Evolutionary conservation across 1,140 invertebrate genomes (phyloP), one percentile per base, ranked within the genome.

Genomic region (Ceratina japonica): DNA sequence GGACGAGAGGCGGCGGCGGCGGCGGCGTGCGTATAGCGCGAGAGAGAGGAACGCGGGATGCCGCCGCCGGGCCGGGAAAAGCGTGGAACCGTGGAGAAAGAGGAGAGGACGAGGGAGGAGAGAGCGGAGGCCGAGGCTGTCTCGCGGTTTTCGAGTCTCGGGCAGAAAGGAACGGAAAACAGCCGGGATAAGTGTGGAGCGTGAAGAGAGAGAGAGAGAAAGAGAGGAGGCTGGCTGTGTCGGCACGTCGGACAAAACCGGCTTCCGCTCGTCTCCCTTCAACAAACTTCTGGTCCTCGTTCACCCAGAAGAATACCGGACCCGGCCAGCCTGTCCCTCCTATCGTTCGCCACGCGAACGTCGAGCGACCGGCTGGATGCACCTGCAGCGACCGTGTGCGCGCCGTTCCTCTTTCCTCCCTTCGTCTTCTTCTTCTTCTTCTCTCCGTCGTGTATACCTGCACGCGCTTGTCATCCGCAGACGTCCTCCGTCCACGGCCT

Each of bases 341-440:
- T 75, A 75, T 89, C 65, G 77, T 75, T 62, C 87, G 91, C 90
- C 91, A 91, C 90, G 90, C 90, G 91, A 90, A 88, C 89, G 88
- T 87, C 89, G 89, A 87, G 86, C 87, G 89, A 89, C 88, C 81
- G 64, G 79, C 75, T 84, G 80, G 86, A 81, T 89, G 88, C 88
- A 90, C 89, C 86, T 91, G 91, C 90, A 91, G 88, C 37, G 37
- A 44, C 37, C 37, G 86, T 88, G 77, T 87, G 75, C 82, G n/a
- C 54, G 54, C 3, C 54, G 15, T 84, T 82, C 84, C 75, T 85
- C 84, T 84, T 89, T 70, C 20, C 31, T 87, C 81, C 44, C 8
- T 49, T n/a, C 15, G 18, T 8, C n/a, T 5, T 31, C 20, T 31
- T 31, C 13, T 18, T n/a, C 24, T 24, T 3, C 12, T 10, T 49